Evolutionary conservation across 2,888 invertebrate genomes (phyloP), one percentile per base, ranked within the genome.

Genomic region (Apocheima hispidaria): DNA sequence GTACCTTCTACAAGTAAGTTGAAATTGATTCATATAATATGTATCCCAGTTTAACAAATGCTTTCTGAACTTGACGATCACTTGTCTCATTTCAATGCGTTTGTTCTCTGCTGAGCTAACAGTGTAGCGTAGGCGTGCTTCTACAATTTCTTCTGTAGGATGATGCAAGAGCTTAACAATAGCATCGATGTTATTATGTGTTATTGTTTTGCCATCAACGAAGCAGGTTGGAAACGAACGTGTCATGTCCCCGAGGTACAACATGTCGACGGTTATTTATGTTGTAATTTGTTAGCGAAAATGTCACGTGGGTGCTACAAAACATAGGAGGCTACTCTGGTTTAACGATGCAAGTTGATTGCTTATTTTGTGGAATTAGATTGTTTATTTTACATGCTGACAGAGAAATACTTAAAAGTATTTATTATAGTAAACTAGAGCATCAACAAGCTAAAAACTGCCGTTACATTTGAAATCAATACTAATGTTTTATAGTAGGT

Each of bases 171-270:
- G 66, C 69, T 66, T 66, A 43, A 54, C 60, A 60, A 60, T 60
- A 60, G 60, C 54, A 60, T 66, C 64, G 52, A 70, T 75, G 76
- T 77, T 78, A 77, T 77, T 77, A 72, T 71, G 74, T 74, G 70
- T 72, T 76, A 80, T 81, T 82, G 80, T 79, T 78, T 77, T 72
- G 72, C 70, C 67, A 73, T 76, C 75, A 72, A 56, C 67, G 66
- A 65, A 64, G 74, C 65, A 66, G 68, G 63, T 74, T 68, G 66
- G 41, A 53, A 68, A 70, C 64, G 55, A 68, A 68, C 65, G 55
- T 73, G 69, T 70, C 74, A 69, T 72, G 68, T 69, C 74, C 73
- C 58, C 62, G 63, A 70, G 74, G 67, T 73, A 75, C 66, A 73
- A 68, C 67, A 69, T 73, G 79, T 77, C 74, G 60, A 57, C 63